Evolutionary conservation across 2,797 vertebrate species (phyloP), one percentile per base, ranked within the genome.

Genomic region (Loriculus beryllinus): DNA sequence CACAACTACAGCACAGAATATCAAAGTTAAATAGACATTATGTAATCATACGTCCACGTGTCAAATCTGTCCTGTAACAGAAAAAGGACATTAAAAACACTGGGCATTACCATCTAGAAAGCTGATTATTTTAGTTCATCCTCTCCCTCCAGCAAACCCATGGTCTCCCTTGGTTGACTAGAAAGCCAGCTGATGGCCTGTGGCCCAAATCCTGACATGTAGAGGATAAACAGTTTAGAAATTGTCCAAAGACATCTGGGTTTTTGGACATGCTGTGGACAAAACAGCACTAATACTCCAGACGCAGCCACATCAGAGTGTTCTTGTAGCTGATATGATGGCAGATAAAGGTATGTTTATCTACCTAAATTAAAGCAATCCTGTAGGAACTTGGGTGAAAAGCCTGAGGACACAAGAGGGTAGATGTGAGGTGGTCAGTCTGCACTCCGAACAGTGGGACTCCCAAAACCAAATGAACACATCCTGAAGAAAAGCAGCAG

Each of bases 331-430:
- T 12, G 22, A 43, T 40, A 31, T 1, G 15, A 17, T 6, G 3
- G 33, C 37, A 90, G 20, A 21, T 22, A 43, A 47, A 45, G 20
- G 25, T 51, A 42, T 15, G 12, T 26, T 81, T 37, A 26, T 23
- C 8, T 23, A 9, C 7, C 2, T 33, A 33, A 72, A 68, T 85
- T 21, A 68, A 85, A 57, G 23, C 15, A 68, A n/a, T 43, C 14
- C 28, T n/a, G 4, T 9, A 63, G 31, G 12, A 67, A 33, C 11
- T 39, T 26, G 28, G 16, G 7, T 47, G 31, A 71, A 81, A 71
- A 71, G 8, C 69, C 35, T 6, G 4, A 76, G 65, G 10, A 39
- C 7, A 1, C 0, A 0, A 14, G 6, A 51, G 10, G 7, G 15
- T 25, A 12, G 13, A 28, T 67, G 47, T 0, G 1, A 42, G 15